phyloP scores from a whole-genome alignment of 2,888 invertebrate genomes.

The Venusia cambrica region DNA sequence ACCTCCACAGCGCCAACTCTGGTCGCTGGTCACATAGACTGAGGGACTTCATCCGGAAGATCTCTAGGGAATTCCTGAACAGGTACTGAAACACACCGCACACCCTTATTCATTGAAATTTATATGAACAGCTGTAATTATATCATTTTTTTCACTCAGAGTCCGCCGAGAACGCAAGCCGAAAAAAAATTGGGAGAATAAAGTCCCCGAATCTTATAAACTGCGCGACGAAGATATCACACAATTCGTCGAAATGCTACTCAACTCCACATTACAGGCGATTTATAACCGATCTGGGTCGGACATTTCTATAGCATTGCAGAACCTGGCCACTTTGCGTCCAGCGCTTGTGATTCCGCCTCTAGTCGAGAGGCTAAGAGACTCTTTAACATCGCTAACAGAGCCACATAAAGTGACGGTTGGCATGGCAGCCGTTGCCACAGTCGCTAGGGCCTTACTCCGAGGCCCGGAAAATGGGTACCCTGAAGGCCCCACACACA shows the following conservation, averaged over 20 bases:
- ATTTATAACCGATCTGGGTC: slow-evolving; percentile 88
- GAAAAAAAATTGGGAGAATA: slow-evolving; percentile 84
- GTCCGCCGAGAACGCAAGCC: slow-evolving; percentile 84
- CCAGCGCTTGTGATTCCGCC: slow-evolving; percentile 92
- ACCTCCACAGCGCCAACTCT: slow-evolving; percentile 93
- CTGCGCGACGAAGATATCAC: slow-evolving; percentile 91
- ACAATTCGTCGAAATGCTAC: slow-evolving; percentile 88
- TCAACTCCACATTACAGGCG: slow-evolving; percentile 87
- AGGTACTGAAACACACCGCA: too few species aligned
- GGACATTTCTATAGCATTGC: slow-evolving; percentile 85
- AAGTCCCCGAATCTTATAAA: slow-evolving; percentile 84
- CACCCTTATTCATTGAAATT: too few species aligned
- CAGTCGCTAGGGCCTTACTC: slow-evolving; percentile 85
- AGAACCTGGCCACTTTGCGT: slow-evolving; percentile 88
- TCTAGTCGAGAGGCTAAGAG: slow-evolving; percentile 89
- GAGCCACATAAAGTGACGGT: slow-evolving; percentile 93
- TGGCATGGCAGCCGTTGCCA: slow-evolving; percentile 85
- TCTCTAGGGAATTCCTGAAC: slow-evolving; percentile 84
- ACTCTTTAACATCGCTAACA: slow-evolving; percentile 90
- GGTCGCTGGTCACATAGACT: slow-evolving; percentile 89
- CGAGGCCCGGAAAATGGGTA: slow-evolving; percentile 78
- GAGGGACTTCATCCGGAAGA: slow-evolving; percentile 84
- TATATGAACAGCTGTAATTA: slow-evolving; percentile 1
- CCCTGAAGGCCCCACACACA: slow-evolving; percentile 89
- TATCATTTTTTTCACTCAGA: slow-evolving; percentile 48